Evolutionary conservation across 2,888 invertebrate species (phyloP).

Genomic region (Euphydryas editha): DNA sequence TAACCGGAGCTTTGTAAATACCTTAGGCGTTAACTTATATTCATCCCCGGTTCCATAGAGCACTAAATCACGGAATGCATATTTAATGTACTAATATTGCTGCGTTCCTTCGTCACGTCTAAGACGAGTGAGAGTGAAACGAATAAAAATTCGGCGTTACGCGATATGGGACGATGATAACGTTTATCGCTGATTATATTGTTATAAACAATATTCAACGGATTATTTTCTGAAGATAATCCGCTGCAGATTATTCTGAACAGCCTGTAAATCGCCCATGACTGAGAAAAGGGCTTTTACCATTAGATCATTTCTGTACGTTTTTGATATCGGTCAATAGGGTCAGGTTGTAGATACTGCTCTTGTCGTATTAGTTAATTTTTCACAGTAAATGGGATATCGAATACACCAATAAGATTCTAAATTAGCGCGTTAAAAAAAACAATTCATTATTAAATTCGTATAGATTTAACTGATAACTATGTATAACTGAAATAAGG

Average conservation of each 20-base stretch:
- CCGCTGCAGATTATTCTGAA: neutral
- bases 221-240: neutral
- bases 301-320: too few species aligned
- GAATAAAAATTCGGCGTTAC: neutral
- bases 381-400: too few species aligned
- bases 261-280: too few species aligned
- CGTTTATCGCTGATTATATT: neutral
- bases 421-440: too few species aligned
- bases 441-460: too few species aligned
- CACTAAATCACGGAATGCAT: conserved; percentile 29
- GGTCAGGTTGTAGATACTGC: too few species aligned
- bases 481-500: neutral
- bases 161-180: neutral
- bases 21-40: conserved; percentile 16
- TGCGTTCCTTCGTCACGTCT: conserved; percentile 9
- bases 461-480: too few species aligned
- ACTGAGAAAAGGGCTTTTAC: too few species aligned
- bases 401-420: too few species aligned
- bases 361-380: too few species aligned
- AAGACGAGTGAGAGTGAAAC: neutral
- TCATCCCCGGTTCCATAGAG: conserved; percentile 14
- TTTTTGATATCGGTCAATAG: too few species aligned
- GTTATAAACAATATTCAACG: neutral
- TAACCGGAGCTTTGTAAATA: conserved; percentile 11
- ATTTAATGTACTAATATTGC: conserved; percentile 17